Conservation (phyloP, 1,140 invertebrate genomes). For the Asbolus verrucosus region DNA sequence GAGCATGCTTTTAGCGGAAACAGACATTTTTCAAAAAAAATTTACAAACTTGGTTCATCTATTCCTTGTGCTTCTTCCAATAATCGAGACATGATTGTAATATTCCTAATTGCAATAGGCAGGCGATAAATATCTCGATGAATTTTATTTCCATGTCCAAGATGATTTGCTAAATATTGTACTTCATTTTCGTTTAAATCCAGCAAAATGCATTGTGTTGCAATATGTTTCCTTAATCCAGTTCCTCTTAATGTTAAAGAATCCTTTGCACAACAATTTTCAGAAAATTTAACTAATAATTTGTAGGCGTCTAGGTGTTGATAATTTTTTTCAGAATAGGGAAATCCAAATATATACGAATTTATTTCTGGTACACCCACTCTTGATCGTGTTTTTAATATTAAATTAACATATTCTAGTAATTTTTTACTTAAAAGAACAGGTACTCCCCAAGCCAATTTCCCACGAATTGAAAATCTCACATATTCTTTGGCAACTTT, state of each 20-base stretch:
- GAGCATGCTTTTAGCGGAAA: no score
- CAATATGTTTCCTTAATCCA: constrained; percentile 39
- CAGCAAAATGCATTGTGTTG: constrained; percentile 17
- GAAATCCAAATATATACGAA: constrained; percentile 43
- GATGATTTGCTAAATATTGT: constrained; percentile 40
- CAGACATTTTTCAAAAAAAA: no score
- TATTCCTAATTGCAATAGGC: constrained; percentile 17
- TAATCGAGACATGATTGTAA: constrained; percentile 37
- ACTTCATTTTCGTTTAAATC: constrained; percentile 36
- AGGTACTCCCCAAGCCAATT: constrained; percentile 30
- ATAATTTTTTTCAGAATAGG: no score
- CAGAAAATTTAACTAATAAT: constrained; percentile 31
- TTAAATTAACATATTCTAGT: constrained; percentile 20
- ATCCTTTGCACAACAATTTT: constrained; percentile 26
- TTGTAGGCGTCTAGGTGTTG: constrained; percentile 32
- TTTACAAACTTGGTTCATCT: no score
- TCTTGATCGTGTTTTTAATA: constrained; percentile 12
- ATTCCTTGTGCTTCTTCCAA: constrained; percentile 20
- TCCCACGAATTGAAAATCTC: constrained; percentile 22
- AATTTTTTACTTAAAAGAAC: constrained; percentile 20
- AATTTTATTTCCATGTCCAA: constrained; percentile 44
- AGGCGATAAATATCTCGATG: constrained; percentile 32
- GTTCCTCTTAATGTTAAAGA: constrained; percentile 28
- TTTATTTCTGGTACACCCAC: constrained; percentile 24
- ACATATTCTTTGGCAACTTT: constrained; percentile 16